Base-by-base conservation (phyloP, 2,888 invertebrate species). In the Lithophane semibrunnea region DNA sequence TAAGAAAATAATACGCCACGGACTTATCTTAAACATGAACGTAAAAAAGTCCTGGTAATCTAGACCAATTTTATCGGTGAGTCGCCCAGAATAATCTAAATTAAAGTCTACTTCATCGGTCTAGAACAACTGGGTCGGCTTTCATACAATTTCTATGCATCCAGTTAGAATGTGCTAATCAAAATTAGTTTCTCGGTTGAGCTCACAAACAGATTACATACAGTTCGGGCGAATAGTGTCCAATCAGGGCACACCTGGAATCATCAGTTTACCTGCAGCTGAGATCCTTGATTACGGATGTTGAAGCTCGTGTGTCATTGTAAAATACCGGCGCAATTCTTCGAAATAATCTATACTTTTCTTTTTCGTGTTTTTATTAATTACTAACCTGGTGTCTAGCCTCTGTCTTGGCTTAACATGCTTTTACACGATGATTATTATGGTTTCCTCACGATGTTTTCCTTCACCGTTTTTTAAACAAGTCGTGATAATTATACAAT, bases 111-210 rank as follows among this genome's bases (percentile, higher is more conserved):
- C 60, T 76, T 66, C 24, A 70, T 54, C 21, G 61, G 16, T 58
- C 37, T 21, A 21, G n/a, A 67, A 78, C 68, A 68, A 78, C n/a
- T n/a, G n/a, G n/a, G n/a, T n/a, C n/a, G 64, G 52, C 29, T 52
- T 68, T 49, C 13, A 78, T 37, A 83, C 56, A 71, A 47, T 63
- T 37, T n/a, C n/a, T 29, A 44, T 52, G 61, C 24, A 65, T 47
- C 24, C 56, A 78, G 13, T 65, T 29, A 68, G 49, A 69, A 69
- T 58, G 37, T 64, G 49, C 12, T 84, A 66, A 69, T 69, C 72
- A 52, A 73, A 84, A 79, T 73, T 73, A 69, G 72, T 84, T 79
- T 65, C 72, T 83, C 70, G 83, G 83, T 67, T 77, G 77, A 76
- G 52, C 52, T 52, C 68, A 37, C 60, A 21, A 56, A 58, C 21